phyloP scores from a whole-genome alignment of 2,797 vertebrate species.

The Hoplostethus atlanticus region DNA sequence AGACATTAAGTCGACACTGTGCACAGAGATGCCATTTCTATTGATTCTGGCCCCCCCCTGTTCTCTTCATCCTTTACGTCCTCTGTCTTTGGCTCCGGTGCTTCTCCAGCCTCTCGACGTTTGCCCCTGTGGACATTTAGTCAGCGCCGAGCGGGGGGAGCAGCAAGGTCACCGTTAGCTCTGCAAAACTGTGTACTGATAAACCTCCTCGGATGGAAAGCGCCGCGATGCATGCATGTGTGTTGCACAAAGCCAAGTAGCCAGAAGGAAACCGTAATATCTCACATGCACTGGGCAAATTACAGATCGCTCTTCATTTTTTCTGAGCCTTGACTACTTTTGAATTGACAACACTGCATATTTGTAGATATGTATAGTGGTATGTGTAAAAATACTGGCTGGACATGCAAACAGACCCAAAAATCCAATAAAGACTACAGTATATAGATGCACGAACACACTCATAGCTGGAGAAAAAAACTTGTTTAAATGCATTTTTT shows the following conservation, averaged over 20 bases:
- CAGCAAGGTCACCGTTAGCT: conserved; percentile 67
- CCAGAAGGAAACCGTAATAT: not conserved
- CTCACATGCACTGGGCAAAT: not conserved
- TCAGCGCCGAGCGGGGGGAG: conserved; percentile 35
- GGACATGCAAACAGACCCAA: no score
- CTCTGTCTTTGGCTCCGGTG: conserved; percentile 19
- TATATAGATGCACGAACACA: no score
- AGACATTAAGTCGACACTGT: conserved; percentile 46
- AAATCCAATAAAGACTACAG: no score
- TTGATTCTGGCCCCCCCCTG: conserved; percentile 42
- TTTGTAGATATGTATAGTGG: not conserved
- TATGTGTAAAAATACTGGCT: not conserved
- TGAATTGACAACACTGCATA: not conserved
- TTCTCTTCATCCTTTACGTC: conserved; percentile 49
- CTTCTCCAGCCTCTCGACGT: conserved; percentile 1
- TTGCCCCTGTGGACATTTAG: conserved; percentile 30
- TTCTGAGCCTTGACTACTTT: not conserved
- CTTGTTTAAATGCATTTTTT: no score
- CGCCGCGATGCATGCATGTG: conserved; percentile 3
- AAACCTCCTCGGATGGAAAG: conserved; percentile 42
- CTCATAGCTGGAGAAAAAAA: no score
- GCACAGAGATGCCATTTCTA: conserved; percentile 45
- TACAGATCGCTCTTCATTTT: not conserved
- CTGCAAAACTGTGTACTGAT: conserved; percentile 53
- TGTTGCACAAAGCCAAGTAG: not conserved